phyloP scores from a whole-genome alignment of 1,140 invertebrate species.

The Saccostrea cuccullata region DNA sequence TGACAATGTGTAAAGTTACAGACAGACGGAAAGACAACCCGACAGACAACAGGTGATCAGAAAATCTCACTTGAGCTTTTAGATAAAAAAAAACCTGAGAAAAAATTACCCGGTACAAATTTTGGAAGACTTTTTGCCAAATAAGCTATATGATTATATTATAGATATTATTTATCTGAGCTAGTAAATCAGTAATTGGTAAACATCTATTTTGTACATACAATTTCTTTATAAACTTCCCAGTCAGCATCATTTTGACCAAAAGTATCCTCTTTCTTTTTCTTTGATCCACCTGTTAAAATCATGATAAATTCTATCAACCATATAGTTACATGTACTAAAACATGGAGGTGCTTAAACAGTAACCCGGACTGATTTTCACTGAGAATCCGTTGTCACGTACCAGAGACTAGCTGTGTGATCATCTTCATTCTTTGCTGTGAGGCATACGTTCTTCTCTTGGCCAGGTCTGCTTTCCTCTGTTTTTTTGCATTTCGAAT shows the following conservation, averaged over 20 bases:
- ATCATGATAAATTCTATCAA: not conserved
- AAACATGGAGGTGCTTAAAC: too few species aligned
- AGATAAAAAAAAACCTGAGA: too few species aligned
- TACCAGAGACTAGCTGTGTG: constrained; percentile 87
- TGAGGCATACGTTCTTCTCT: constrained; percentile 91
- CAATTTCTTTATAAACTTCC: constrained; percentile 96
- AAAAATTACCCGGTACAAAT: too few species aligned
- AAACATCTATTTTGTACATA: constrained; percentile 78
- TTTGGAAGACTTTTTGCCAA: too few species aligned
- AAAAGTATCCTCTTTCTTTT: constrained; percentile 93
- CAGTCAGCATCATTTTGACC: constrained; percentile 95
- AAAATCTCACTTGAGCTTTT: too few species aligned
- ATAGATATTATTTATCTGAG: too few species aligned
- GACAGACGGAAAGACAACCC: too few species aligned
- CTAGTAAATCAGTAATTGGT: not conserved
- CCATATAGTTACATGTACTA: not conserved
- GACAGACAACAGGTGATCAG: too few species aligned
- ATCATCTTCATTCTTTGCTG: constrained; percentile 96
- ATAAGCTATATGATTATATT: too few species aligned
- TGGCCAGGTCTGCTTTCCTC: constrained; percentile 91
- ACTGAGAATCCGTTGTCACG: too few species aligned
- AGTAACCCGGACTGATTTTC: too few species aligned
- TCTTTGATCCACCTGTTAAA: constrained; percentile 53
- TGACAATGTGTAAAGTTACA: too few species aligned
- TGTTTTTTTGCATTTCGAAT: constrained; percentile 86